These are phyloP conservation scores for Aurelia sp. DNA, from an alignment of 30 jellyfish, hydroid and myxozoan species.

Conservation along the genomic window DNA sequence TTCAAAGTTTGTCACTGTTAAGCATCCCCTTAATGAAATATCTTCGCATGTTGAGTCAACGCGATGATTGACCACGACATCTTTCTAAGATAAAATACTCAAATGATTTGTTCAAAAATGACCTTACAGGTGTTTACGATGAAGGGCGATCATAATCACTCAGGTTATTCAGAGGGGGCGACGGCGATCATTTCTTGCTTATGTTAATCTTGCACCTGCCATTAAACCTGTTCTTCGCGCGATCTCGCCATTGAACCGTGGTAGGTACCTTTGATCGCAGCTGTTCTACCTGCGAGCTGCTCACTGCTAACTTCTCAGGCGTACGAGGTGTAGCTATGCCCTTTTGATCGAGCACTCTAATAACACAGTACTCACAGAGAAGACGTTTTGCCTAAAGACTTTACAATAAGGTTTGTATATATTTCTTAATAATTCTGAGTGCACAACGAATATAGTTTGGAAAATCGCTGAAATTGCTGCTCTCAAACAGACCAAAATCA, in stretches of 20 bases:
- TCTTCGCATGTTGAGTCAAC: too few species aligned
- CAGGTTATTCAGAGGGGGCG: neutral
- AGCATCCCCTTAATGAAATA: too few species aligned
- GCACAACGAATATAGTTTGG: too few species aligned
- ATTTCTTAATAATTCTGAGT: too few species aligned
- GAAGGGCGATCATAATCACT: neutral
- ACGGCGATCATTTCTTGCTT: neutral
- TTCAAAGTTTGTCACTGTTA: too few species aligned
- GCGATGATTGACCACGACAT: neutral
- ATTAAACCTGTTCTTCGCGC: slow-evolving; percentile 43
- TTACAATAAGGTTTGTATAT: too few species aligned
- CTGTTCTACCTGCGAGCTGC: slow-evolving; percentile 67
- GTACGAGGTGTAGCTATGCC: slow-evolving; percentile 48
- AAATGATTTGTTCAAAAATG: slow-evolving; percentile 1
- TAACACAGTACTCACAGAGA: slow-evolving; percentile 35
- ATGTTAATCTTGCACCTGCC: slow-evolving; percentile 49
- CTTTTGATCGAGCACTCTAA: slow-evolving; percentile 53
- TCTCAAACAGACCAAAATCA: too few species aligned
- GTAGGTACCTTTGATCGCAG: slow-evolving; percentile 66
- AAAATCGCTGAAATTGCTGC: too few species aligned
- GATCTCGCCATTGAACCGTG: slow-evolving; percentile 64
- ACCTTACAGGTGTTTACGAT: slow-evolving; percentile 32
- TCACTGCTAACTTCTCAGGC: slow-evolving; percentile 55
- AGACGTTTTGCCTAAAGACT: slow-evolving; percentile 22
- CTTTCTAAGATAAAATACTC: neutral